Conservation (phyloP, 2,888 invertebrate genomes). For the Stenchaetothrips biformis region DNA sequence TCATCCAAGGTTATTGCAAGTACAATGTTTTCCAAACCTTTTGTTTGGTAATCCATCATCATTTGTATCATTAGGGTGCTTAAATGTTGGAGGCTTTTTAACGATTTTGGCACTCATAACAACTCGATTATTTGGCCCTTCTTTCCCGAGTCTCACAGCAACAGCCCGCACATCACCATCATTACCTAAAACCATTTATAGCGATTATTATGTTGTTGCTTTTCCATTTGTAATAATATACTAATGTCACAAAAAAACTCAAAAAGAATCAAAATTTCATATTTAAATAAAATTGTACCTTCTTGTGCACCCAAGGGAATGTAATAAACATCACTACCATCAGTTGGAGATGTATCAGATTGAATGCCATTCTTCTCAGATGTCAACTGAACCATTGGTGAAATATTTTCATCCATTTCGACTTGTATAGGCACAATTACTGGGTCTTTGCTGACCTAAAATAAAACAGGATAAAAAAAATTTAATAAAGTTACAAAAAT, state of each 20-base stretch:
- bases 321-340: constrained; percentile 14
- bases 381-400: neutral
- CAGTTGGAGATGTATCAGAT: neutral
- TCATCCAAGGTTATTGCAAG: neutral
- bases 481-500: neutral
- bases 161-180: constrained; percentile 50
- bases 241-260: neutral
- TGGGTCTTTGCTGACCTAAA: constrained; percentile 44
- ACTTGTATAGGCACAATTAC: neutral
- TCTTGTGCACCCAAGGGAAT: neutral
- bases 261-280: neutral
- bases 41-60: neutral
- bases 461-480: constrained; percentile 31
- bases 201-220: neutral
- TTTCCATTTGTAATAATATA: neutral
- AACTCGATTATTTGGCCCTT: constrained; percentile 60
- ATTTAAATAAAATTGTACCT: neutral
- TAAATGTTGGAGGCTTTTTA: constrained; percentile 50
- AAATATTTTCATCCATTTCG: neutral
- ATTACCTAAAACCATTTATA: constrained; percentile 43
- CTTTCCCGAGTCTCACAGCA: constrained; percentile 59
- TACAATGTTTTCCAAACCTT: neutral
- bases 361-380: neutral
- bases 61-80: neutral
- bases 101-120: constrained; percentile 60